These are phyloP conservation scores for Sipha maydis DNA, from an alignment of 2,888 invertebrate species.

Conservation along the genomic window DNA sequence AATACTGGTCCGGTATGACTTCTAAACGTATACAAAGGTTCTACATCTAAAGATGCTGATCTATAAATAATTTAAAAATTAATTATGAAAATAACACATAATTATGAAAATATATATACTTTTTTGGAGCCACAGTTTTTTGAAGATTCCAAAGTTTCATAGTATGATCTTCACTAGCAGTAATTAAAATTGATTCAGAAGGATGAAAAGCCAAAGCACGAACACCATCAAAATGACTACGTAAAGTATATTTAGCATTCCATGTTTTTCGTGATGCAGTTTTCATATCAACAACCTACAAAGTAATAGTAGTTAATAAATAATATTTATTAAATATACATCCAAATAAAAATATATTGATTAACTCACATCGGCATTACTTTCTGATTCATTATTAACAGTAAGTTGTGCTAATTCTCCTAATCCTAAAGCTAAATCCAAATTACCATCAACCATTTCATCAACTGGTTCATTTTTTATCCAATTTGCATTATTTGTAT, in stretches of 20 bases:
- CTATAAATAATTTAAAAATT: conserved; percentile 67
- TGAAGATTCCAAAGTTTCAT: conserved; percentile 99
- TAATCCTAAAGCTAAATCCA: conserved; percentile 83
- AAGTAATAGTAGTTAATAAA: conserved; percentile 21
- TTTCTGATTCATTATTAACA: conserved; percentile 96
- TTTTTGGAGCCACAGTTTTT: conserved; percentile 97
- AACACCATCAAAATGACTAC: conserved; percentile 93
- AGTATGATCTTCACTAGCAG: conserved; percentile 98
- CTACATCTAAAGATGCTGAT: conserved; percentile 94
- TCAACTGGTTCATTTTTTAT: conserved; percentile 65
- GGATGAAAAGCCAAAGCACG: conserved; percentile 94
- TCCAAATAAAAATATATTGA: not conserved
- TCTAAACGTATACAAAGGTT: conserved; percentile 98
- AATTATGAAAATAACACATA: not conserved
- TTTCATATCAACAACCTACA: conserved; percentile 79
- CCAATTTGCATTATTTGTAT: conserved; percentile 57
- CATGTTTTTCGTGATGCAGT: conserved; percentile 93
- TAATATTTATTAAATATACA: not conserved
- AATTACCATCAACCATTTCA: conserved; percentile 71
- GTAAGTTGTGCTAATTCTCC: conserved; percentile 97
- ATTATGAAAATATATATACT: conserved; percentile 69
- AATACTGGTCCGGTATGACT: conserved; percentile 94
- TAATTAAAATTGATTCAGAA: conserved; percentile 93
- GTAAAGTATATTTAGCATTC: conserved; percentile 96
- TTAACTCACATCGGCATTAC: conserved; percentile 73